phyloP scores from a whole-genome alignment of 1,140 invertebrate species.

The Drosophila bocki region DNA sequence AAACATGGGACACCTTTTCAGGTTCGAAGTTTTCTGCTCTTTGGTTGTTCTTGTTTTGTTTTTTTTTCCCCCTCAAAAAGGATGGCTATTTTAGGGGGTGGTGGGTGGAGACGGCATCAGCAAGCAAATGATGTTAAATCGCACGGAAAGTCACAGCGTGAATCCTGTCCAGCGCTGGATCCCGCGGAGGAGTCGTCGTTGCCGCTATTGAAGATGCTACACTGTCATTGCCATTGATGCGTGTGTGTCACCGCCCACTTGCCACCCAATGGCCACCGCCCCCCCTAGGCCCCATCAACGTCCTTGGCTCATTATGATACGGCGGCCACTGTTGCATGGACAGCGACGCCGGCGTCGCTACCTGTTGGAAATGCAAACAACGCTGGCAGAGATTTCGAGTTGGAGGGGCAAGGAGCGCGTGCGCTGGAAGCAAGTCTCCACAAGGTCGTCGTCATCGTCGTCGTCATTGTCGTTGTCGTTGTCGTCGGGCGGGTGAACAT shows the following conservation, averaged over 20 bases:
- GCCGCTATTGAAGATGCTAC: constrained; percentile 13
- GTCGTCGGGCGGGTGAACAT: not conserved
- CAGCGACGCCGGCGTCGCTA: constrained; percentile 63
- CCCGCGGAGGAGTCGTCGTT: constrained; percentile 24
- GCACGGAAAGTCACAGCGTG: constrained; percentile 48
- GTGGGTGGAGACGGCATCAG: constrained; percentile 2
- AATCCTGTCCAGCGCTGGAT: constrained; percentile 44
- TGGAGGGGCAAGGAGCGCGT: constrained; percentile 32
- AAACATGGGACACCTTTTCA: constrained; percentile 39
- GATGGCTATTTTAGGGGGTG: not conserved
- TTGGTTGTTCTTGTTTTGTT: not conserved
- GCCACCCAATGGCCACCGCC: not conserved
- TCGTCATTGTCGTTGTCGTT: not conserved
- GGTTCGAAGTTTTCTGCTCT: not conserved
- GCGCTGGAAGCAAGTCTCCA: constrained; percentile 73
- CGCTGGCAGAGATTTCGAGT: constrained; percentile 28
- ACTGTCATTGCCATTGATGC: constrained; percentile 35
- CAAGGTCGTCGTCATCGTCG: constrained; percentile 24
- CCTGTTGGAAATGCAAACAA: constrained; percentile 81
- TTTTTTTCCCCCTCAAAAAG: not conserved
- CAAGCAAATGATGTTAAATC: constrained; percentile 64
- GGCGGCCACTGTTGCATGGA: constrained; percentile 73
- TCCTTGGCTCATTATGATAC: constrained; percentile 72
- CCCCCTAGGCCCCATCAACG: constrained; percentile 24
- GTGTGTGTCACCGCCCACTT: constrained; percentile 18